Evolutionary conservation across 2,113 vertebrate genomes (phyloP), one percentile per base, ranked within the genome.

Genomic region (Apaloderma vittatum): DNA sequence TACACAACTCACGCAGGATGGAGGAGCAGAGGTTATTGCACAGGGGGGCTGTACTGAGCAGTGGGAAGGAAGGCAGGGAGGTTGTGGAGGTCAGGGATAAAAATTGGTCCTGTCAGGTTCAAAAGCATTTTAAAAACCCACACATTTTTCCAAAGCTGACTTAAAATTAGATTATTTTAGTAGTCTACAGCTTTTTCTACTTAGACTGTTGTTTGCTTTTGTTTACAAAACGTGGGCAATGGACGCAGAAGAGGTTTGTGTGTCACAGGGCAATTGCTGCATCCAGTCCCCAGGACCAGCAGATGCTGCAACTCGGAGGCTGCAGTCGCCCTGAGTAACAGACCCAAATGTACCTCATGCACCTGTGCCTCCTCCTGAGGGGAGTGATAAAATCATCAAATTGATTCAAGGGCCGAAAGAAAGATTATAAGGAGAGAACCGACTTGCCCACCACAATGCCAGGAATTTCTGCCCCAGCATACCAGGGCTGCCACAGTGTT

Each of bases 11-110:
- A 32, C 72, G 71, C 62, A 83, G 79, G 65, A 66, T 83, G 40
- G n/a, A 95, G 26, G 58, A 88, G 73, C 72, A 92, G 73, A 93
- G 89, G 92, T 84, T 89, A 63, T 15, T 68, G 73, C 49, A 49
- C 34, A 40, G 34, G 62, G 75, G 75, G 73, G 29, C n/a, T 37
- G 15, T 51, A 34, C 70, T 34, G 91, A 67, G 88, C 8, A 48
- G 36, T 43, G 34, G 37, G 14, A 91, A 77, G 59, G 81, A 70
- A 90, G 36, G 23, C 62, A 86, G 67, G 32, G 48, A 49, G 83
- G 58, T 27, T 90, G 9, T 8, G 67, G 72, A 55, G 68, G 89
- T 71, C 66, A 88, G 67, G 74, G 62, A 83, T 63, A 91, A 95
- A 97, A 87, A 91, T 32, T 48, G 34, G 45, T 29, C 36, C 36